These are phyloP conservation scores for Daphoenositta chrysoptera DNA, from an alignment of 2,113 vertebrate species.

Conservation along the genomic window DNA sequence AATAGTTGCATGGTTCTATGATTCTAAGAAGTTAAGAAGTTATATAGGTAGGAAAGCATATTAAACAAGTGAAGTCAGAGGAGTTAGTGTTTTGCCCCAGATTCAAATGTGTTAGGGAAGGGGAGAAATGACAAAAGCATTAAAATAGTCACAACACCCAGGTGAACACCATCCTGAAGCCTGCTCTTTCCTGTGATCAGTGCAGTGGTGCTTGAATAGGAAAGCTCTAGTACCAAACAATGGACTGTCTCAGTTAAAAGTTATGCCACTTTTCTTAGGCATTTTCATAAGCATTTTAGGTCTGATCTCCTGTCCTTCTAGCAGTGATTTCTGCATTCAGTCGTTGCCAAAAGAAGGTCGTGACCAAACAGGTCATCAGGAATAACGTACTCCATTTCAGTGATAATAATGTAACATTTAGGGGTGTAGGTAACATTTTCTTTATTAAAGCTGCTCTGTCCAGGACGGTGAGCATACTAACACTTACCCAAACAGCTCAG, in stretches of 20 bases:
- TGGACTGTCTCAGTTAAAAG: not conserved
- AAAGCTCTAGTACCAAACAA: fast-evolving
- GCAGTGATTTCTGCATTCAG: not conserved
- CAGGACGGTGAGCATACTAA: not conserved
- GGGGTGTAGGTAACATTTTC: not conserved
- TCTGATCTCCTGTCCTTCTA: not conserved
- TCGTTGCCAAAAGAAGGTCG: not conserved
- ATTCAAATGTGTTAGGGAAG: not conserved
- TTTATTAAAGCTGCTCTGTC: not conserved
- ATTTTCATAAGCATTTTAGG: not conserved
- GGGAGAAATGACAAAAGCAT: not conserved
- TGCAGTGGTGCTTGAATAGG: not conserved
- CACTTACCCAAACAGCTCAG: not conserved
- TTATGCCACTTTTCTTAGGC: not conserved
- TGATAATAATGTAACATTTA: not conserved
- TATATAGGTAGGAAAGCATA: not conserved
- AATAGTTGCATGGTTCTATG: not conserved
- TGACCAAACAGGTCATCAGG: not conserved
- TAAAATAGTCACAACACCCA: not conserved
- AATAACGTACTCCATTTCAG: not conserved
- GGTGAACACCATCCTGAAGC: not conserved
- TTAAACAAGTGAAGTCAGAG: not conserved
- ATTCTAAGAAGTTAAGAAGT: not conserved
- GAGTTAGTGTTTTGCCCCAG: fast-evolving
- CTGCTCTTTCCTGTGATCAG: not conserved